Percentiles rank a stretch among this genome's conserved stretches.
Conservation (phyloP, 2,797 vertebrate species). For the Aldrovandia affinis region DNA sequence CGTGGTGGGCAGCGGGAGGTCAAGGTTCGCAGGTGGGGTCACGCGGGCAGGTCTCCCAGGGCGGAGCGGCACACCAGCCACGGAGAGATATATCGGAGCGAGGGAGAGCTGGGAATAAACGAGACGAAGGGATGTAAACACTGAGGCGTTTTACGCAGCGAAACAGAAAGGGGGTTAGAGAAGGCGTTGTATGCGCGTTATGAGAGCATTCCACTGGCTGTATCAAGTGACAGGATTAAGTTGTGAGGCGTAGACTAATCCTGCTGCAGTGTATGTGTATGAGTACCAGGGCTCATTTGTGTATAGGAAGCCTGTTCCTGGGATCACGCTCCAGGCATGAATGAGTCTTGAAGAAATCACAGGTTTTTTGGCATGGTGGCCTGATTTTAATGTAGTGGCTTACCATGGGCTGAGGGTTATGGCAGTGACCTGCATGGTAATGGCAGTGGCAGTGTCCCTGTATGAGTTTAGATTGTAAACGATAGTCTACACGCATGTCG, state of each 20-base stretch:
- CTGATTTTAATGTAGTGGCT: not conserved
- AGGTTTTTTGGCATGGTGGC: not conserved
- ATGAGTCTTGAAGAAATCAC: not conserved
- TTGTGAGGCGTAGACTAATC: not conserved
- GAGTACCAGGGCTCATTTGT: not conserved
- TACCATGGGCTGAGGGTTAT: not conserved
- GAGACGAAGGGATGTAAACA: conserved; percentile 9
- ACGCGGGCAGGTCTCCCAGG: conserved; percentile 13
- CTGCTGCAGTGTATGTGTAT: not conserved
- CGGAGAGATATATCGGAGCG: not conserved
- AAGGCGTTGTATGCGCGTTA: not conserved
- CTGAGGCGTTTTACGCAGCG: not conserved
- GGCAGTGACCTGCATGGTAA: not conserved
- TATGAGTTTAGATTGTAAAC: not conserved
- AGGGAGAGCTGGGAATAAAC: not conserved
- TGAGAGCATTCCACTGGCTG: not conserved
- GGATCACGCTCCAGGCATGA: not conserved
- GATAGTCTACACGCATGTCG: not conserved
- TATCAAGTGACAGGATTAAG: not conserved
- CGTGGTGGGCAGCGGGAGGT: not conserved
- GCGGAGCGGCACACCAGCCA: not conserved
- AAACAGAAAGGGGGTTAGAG: not conserved
- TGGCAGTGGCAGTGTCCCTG: not conserved
- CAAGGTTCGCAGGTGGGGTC: not conserved
- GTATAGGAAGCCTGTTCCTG: not conserved